These are phyloP conservation scores for Trilocha varians DNA, from an alignment of 2,888 invertebrate species.

Conservation along the genomic window DNA sequence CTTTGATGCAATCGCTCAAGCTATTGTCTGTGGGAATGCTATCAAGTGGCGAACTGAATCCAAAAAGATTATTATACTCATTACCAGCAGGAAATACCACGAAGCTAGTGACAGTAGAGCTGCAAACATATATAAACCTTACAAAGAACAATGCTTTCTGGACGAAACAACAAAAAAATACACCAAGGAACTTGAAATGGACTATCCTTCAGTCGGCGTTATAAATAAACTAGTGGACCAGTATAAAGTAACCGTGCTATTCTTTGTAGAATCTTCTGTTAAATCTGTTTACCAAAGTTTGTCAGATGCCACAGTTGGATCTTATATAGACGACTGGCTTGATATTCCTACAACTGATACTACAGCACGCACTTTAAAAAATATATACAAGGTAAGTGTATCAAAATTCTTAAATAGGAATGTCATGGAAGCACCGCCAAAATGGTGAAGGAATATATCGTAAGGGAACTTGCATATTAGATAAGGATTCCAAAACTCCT, in stretches of 20 bases:
- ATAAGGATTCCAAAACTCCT: no score
- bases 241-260: slow-evolving; percentile 33
- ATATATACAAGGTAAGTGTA: slow-evolving; percentile 39
- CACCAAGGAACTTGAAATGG: slow-evolving; percentile 72
- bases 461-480: no score
- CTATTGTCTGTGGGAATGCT: slow-evolving; percentile 73
- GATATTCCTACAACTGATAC: slow-evolving; percentile 1
- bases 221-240: slow-evolving; percentile 62
- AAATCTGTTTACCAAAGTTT: slow-evolving; percentile 23
- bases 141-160: slow-evolving; percentile 81
- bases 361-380: slow-evolving; percentile 22
- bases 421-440: background rate
- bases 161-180: slow-evolving; percentile 52
- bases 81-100: slow-evolving; percentile 86
- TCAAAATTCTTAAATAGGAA: background rate
- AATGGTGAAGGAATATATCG: no score
- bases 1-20: slow-evolving; percentile 90
- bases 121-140: slow-evolving; percentile 78
- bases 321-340: slow-evolving; percentile 9
- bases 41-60: slow-evolving; percentile 87
- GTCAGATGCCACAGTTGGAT: slow-evolving; percentile 24
- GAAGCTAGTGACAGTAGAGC: slow-evolving; percentile 84
- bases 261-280: slow-evolving; percentile 20
- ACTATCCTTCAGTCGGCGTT: slow-evolving; percentile 86
- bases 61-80: slow-evolving; percentile 82